Evolutionary conservation across 2,888 invertebrate genomes (phyloP).

Genomic region (Caenorhabditis sinica): DNA sequence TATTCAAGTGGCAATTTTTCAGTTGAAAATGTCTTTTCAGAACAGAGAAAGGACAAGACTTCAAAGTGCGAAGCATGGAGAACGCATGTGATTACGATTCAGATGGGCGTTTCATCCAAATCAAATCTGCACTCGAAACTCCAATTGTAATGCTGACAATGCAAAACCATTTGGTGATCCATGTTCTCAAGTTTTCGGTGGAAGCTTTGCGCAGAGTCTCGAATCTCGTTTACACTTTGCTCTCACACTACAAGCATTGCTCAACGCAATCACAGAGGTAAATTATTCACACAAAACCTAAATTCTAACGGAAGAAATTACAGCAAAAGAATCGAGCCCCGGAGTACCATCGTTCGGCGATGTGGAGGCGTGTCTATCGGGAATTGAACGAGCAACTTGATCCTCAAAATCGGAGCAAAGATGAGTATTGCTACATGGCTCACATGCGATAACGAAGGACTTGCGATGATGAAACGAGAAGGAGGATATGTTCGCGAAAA

Average conservation of each 20-base stretch:
- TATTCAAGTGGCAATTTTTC: no score
- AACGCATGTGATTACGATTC: conserved; percentile 56
- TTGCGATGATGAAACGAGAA: conserved; percentile 48
- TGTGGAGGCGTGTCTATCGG: conserved; percentile 57
- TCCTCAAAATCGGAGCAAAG: conserved; percentile 56
- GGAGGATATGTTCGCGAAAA: conserved; percentile 41
- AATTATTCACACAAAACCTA: no score
- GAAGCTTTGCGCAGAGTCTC: conserved; percentile 56
- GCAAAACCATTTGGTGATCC: conserved; percentile 54
- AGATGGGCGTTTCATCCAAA: conserved; percentile 42
- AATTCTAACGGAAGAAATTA: conserved; percentile 7
- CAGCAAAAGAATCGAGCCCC: conserved; percentile 36
- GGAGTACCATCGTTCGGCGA: conserved; percentile 49
- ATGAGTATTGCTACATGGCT: conserved; percentile 64
- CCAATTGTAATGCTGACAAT: conserved; percentile 37
- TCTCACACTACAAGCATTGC: conserved; percentile 36
- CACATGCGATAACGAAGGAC: conserved; percentile 54
- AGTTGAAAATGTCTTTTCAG: conserved; percentile 31
- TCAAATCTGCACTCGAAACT: conserved; percentile 39
- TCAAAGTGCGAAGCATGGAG: conserved; percentile 29
- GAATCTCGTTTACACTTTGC: conserved; percentile 55
- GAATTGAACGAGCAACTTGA: conserved; percentile 63
- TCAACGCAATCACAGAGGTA: conserved; percentile 53
- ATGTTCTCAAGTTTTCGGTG: conserved; percentile 38
- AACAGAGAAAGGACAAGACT: conserved; percentile 44